A percentile compares a stretch with the other conserved stretches of the same genome.
Conservation (phyloP, 2,797 vertebrate genomes). For the Holocentrus rufus region DNA sequence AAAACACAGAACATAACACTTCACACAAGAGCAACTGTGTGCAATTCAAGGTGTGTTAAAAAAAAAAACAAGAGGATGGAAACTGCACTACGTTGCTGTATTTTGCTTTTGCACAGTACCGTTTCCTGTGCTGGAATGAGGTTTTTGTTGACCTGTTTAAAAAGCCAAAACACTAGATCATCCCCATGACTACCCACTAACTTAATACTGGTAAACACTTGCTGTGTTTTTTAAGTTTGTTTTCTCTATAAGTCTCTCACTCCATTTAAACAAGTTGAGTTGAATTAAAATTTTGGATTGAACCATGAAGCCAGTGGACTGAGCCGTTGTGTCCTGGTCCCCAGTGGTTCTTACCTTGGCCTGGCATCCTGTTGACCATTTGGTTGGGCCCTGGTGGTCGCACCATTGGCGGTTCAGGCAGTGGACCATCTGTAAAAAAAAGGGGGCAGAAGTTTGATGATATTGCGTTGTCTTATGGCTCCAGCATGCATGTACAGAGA, state of each 20-base stretch:
- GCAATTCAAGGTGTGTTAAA: too few relatives aligned
- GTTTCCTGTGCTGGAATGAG: too few relatives aligned
- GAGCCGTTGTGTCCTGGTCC: background rate
- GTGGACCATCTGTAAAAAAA: constrained; percentile 86
- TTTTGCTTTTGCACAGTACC: background rate
- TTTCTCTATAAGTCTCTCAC: too few relatives aligned
- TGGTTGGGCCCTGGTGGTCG: constrained; percentile 90
- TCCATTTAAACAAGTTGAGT: too few relatives aligned
- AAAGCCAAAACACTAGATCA: background rate
- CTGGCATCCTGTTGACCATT: constrained; percentile 92
- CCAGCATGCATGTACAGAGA: background rate
- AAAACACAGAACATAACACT: background rate
- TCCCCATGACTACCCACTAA: background rate
- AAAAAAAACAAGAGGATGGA: too few relatives aligned
- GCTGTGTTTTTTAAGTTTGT: too few relatives aligned
- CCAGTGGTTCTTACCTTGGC: constrained; percentile 70
- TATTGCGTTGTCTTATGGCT: background rate
- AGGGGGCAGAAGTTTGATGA: background rate
- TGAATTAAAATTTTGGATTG: too few relatives aligned
- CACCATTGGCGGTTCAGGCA: constrained; percentile 89
- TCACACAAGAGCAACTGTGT: too few relatives aligned
- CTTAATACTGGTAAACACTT: background rate
- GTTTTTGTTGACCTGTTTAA: too few relatives aligned
- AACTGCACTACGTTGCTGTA: background rate
- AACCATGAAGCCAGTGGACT: too few relatives aligned